Conservation (phyloP, 2,113 vertebrate genomes). For the Synodontis membranacea region DNA sequence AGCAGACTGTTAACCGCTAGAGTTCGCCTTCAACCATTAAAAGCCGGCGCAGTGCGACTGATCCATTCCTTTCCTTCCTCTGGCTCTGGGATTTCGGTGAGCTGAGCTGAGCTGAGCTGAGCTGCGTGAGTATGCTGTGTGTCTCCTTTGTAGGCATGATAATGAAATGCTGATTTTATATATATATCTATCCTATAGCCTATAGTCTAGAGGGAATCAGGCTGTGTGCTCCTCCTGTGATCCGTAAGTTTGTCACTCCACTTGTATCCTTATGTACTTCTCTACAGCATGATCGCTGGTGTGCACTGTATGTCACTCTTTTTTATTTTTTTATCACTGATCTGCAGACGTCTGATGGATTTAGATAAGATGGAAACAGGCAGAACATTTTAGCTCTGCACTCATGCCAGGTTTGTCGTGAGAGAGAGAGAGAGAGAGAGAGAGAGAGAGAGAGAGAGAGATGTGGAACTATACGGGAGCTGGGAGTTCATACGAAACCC, state of each 20-base stretch:
- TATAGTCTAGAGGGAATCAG: not conserved
- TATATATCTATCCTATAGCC: too few species aligned
- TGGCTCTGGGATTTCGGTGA: constrained; percentile 32
- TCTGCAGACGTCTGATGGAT: not conserved
- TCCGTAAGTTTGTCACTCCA: constrained; percentile 21
- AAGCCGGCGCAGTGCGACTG: constrained; percentile 60
- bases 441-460: not conserved
- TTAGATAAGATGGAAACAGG: not conserved
- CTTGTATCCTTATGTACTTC: not conserved
- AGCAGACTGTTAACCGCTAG: constrained; percentile 58
- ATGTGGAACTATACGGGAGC: not conserved
- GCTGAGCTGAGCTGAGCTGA: constrained; percentile 2
- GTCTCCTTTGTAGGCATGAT: constrained; percentile 9
- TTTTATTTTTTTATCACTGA: not conserved
- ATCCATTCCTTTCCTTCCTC: constrained; percentile 47
- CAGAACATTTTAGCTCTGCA: not conserved
- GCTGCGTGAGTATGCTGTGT: constrained; percentile 35
- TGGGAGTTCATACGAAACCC: not conserved
- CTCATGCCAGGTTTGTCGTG: not conserved
- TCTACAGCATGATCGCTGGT: not conserved
- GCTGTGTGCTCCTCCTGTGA: not conserved
- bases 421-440: not conserved
- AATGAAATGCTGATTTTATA: constrained; percentile 2
- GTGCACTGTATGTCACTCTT: not conserved
- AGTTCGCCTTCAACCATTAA: constrained; percentile 58